Evolutionary conservation across 2,113 vertebrate species (phyloP).

Genomic region (Triplophysa tibetana): DNA sequence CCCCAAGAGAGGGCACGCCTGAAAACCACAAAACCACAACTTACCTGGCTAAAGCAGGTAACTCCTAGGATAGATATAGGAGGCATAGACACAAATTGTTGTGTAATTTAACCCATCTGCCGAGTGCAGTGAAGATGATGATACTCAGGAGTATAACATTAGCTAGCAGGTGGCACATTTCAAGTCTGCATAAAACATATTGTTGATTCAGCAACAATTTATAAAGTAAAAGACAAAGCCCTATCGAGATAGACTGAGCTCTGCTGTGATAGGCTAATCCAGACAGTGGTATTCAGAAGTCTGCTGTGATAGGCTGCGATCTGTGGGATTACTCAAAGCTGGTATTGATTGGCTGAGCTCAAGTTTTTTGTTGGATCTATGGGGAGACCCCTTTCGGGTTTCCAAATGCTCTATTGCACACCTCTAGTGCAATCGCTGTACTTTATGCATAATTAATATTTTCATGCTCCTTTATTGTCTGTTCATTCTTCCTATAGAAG

Average conservation of each 20-base stretch:
- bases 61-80: background rate
- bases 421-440: constrained; percentile 27
- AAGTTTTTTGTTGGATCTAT: background rate
- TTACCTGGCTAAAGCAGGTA: background rate
- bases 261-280: background rate
- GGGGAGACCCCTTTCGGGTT: constrained; percentile 24
- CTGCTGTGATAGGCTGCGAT: background rate
- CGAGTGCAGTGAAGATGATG: background rate
- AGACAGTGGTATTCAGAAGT: background rate
- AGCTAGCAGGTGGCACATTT: background rate
- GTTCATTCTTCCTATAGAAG: too few species aligned
- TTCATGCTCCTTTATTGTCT: background rate
- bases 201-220: background rate
- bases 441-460: background rate
- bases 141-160: too few species aligned
- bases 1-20: background rate
- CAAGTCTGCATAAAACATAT: too few species aligned
- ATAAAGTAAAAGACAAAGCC: background rate
- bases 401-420: constrained; percentile 22
- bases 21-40: background rate
- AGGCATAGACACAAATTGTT: background rate
- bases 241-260: background rate
- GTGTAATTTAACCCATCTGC: background rate
- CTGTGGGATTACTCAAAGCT: background rate
- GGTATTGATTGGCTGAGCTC: background rate